These are phyloP conservation scores for Notamacropus eugenii DNA, from an alignment of 2,797 vertebrate genomes.

Conservation along the genomic window DNA sequence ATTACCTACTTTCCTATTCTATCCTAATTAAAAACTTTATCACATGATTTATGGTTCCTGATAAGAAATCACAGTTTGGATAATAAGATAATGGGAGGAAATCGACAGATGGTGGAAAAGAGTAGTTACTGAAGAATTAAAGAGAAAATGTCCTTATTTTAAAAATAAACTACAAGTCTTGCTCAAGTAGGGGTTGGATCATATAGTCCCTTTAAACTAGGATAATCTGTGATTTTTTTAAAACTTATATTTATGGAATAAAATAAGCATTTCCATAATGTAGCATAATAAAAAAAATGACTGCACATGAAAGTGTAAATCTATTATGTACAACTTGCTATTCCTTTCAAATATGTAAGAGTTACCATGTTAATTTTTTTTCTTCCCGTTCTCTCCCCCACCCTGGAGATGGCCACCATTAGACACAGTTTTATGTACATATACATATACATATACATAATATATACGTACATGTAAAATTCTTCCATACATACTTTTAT, in stretches of 20 bases:
- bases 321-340: not conserved
- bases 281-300: not conserved
- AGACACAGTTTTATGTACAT: not conserved
- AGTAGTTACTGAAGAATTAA: not conserved
- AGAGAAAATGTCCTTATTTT: not conserved
- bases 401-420: not conserved
- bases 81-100: not conserved
- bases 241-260: not conserved
- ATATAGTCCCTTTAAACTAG: not conserved
- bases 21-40: not conserved
- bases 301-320: not conserved
- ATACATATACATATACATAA: not conserved
- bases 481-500: not conserved
- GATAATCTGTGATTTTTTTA: not conserved
- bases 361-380: not conserved
- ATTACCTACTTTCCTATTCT: not conserved
- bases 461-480: not conserved
- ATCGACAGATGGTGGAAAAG: not conserved
- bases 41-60: not conserved
- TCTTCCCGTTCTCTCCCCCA: not conserved
- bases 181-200: not conserved
- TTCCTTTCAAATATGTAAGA: not conserved
- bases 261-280: not conserved
- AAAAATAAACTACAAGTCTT: not conserved
- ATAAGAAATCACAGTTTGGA: not conserved